Base-by-base conservation (phyloP, 1,140 invertebrate species). In the Drosophila lacteicornis region DNA sequence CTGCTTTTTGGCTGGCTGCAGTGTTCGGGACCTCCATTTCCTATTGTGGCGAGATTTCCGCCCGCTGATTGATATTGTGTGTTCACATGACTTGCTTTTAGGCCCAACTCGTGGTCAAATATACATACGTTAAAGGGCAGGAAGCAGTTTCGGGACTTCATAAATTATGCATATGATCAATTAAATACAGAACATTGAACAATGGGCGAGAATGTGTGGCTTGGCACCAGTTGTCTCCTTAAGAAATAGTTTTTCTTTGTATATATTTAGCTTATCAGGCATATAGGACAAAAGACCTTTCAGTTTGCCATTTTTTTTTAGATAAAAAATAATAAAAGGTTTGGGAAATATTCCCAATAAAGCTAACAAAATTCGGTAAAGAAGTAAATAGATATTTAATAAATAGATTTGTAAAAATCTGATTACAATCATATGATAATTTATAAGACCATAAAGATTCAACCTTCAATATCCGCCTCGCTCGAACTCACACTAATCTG, bases 101-200 rank as follows among this genome's bases (percentile, higher is more conserved):
- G 22, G 38, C 7, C 36, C 56, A 60, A 1, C 62, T 22, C 6
- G 33, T 42, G 69, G 78, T 62, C 51, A 36, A 36, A 42, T 58
- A 43, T 27, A n/a, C n/a, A 38, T 15, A n/a, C 8, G 33, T 17
- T 13, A 40, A 30, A 15, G 25, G 49, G 59, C 27, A 30, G 27
- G 40, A 40, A 53, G 12, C 33, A 7, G 15, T 4, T 42, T 55
- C 50, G 25, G 15, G 38, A 38, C 12, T 22, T 25, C 69, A 50
- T 73, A 38, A 59, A 50, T 59, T 73, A 73, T 71, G 67, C 67
- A 71, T 50, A 73, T 70, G 66, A 71, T 59, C 53, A 59, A 59
- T 71, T 73, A 71, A 70, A 43, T 59, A 71, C 69, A 73, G 66
- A 71, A 71, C 69, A 73, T 73, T 73, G 46, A 70, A 43, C 69